These are phyloP conservation scores for Sialia sialis DNA, from an alignment of 2,113 vertebrate genomes.

Conservation along the genomic window DNA sequence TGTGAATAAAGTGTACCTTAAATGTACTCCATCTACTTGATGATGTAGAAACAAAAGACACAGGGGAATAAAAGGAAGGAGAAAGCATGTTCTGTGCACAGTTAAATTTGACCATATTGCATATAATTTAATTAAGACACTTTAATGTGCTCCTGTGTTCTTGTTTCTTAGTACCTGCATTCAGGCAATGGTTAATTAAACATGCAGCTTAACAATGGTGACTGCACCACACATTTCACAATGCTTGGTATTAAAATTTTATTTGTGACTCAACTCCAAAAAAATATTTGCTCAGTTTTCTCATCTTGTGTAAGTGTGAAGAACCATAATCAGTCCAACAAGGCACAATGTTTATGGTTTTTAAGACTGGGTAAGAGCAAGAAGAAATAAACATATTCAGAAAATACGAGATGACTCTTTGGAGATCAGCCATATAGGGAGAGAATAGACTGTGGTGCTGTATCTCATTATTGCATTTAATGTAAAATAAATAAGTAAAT, in stretches of 20 bases:
- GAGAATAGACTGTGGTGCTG: background rate
- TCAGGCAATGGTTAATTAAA: background rate
- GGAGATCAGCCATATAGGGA: background rate
- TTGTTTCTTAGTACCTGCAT: constrained; percentile 31
- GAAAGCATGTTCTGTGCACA: background rate
- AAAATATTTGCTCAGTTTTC: background rate
- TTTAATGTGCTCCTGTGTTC: background rate
- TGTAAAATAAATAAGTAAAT: background rate
- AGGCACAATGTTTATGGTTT: background rate
- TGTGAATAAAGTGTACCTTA: background rate
- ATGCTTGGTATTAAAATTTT: background rate
- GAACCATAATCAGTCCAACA: background rate
- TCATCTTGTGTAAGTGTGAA: background rate
- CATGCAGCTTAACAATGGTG: background rate
- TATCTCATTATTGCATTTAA: background rate
- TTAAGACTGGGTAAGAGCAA: background rate
- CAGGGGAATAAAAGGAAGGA: background rate
- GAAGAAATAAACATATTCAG: background rate
- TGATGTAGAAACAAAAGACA: background rate
- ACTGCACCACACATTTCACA: background rate
- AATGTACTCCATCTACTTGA: background rate
- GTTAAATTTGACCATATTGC: background rate
- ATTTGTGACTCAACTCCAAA: background rate
- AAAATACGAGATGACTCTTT: background rate
- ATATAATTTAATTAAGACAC: constrained; percentile 22